Conservation (phyloP, 2,113 vertebrate species). For the Aramus guarauna region DNA sequence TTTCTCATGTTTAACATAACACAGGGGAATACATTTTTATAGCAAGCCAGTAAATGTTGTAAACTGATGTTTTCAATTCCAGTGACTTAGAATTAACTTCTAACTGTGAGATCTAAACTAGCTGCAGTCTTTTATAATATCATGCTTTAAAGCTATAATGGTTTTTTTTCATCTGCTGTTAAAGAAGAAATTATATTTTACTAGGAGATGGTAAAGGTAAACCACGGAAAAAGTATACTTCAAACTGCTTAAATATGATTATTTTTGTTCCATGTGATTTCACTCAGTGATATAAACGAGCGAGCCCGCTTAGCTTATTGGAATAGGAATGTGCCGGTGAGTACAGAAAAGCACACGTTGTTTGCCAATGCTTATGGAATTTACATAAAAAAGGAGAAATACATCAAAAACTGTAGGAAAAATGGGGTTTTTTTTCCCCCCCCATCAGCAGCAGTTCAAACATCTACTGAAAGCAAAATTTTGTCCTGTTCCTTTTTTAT, state of each 20-base stretch:
- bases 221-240: constrained; percentile 55
- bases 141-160: constrained; percentile 63
- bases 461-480: neutral
- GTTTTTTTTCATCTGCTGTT: constrained; percentile 57
- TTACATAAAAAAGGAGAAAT: neutral
- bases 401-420: neutral
- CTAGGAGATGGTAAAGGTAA: constrained; percentile 69
- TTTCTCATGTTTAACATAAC: constrained; percentile 71
- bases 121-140: constrained; percentile 68
- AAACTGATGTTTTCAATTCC: constrained; percentile 86
- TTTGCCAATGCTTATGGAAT: neutral
- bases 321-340: neutral
- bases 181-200: constrained; percentile 71
- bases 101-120: constrained; percentile 77
- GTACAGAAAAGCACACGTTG: neutral
- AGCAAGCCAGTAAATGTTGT: constrained; percentile 77
- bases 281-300: constrained; percentile 33
- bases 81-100: constrained; percentile 75
- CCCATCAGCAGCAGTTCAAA: neutral
- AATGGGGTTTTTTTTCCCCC: neutral
- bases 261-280: constrained; percentile 61
- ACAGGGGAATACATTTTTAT: constrained; percentile 78
- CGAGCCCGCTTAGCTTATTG: neutral
- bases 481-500: neutral
- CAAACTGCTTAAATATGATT: constrained; percentile 63